phyloP scores from a whole-genome alignment of 1,140 invertebrate genomes.

The Papilio xuthus region DNA sequence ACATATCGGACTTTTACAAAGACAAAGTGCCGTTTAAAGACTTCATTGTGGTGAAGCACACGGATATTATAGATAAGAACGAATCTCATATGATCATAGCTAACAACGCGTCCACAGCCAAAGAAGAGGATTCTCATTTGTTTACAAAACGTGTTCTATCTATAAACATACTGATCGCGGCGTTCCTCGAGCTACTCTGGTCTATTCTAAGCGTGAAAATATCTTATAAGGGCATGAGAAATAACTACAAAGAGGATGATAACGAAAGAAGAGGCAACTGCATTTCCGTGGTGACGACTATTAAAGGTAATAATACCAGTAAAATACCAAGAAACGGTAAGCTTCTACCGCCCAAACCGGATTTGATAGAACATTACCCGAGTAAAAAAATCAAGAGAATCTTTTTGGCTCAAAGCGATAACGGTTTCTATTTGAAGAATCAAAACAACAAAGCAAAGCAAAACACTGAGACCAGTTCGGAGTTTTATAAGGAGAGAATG shows the following conservation, averaged over 20 bases:
- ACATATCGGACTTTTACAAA: constrained; percentile 70
- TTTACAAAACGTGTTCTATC: constrained; percentile 78
- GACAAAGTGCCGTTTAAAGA: constrained; percentile 72
- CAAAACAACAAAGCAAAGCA: constrained; percentile 72
- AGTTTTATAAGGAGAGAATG: constrained; percentile 80
- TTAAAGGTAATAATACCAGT: constrained; percentile 79
- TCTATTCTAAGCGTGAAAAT: constrained; percentile 83
- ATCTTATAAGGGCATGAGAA: constrained; percentile 84
- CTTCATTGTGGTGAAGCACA: constrained; percentile 65
- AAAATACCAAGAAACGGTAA: constrained; percentile 76
- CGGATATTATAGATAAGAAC: constrained; percentile 65
- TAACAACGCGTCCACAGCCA: constrained; percentile 49
- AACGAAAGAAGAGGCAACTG: constrained; percentile 71
- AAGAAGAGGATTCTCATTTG: constrained; percentile 57
- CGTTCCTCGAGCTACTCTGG: constrained; percentile 83
- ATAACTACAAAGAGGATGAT: constrained; percentile 82
- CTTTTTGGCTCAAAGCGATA: constrained; percentile 79
- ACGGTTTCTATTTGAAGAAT: constrained; percentile 79
- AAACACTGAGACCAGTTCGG: constrained; percentile 76
- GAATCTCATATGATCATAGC: constrained; percentile 69
- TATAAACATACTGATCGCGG: constrained; percentile 83
- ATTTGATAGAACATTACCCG: constrained; percentile 81
- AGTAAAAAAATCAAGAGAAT: constrained; percentile 80
- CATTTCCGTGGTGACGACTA: constrained; percentile 78
- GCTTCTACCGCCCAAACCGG: constrained; percentile 70